phyloP scores from a whole-genome alignment of 92 coral and sea anemone genomes.

The Pocillopora meandrina region DNA sequence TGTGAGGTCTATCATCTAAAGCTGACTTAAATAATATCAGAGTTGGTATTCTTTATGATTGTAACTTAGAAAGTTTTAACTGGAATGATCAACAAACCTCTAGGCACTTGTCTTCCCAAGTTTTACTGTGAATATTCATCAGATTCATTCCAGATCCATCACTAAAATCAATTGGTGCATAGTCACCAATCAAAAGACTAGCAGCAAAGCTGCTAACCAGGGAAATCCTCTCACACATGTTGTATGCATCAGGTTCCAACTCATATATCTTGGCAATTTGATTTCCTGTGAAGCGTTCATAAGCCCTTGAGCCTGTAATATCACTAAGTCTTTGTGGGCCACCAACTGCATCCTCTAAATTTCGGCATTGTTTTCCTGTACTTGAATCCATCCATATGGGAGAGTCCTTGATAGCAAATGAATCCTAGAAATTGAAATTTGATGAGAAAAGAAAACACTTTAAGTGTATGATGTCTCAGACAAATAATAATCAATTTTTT shows the following conservation, averaged over 20 bases:
- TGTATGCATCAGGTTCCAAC: conserved; percentile 68
- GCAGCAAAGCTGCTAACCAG: conserved; percentile 95
- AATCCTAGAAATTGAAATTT: conserved; percentile 56
- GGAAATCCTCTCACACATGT: conserved; percentile 84
- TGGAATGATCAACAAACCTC: conserved; percentile 60
- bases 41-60: too few species aligned
- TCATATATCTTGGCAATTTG: conserved; percentile 91
- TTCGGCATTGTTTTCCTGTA: conserved; percentile 78
- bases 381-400: conserved; percentile 99
- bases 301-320: conserved; percentile 94
- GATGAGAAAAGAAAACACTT: neutral
- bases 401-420: conserved; percentile 81
- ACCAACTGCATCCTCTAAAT: conserved; percentile 81
- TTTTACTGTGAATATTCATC: conserved; percentile 80
- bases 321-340: conserved; percentile 84
- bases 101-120: conserved; percentile 83
- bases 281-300: conserved; percentile 97
- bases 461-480: too few species aligned
- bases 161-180: conserved; percentile 95
- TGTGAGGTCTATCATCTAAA: too few species aligned
- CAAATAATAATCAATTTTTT: too few species aligned
- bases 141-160: conserved; percentile 99
- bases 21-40: too few species aligned
- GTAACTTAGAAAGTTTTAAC: too few species aligned
- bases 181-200: conserved; percentile 85